Base-by-base conservation (phyloP, 2,797 vertebrate genomes). In the Gallinago solitaria region DNA sequence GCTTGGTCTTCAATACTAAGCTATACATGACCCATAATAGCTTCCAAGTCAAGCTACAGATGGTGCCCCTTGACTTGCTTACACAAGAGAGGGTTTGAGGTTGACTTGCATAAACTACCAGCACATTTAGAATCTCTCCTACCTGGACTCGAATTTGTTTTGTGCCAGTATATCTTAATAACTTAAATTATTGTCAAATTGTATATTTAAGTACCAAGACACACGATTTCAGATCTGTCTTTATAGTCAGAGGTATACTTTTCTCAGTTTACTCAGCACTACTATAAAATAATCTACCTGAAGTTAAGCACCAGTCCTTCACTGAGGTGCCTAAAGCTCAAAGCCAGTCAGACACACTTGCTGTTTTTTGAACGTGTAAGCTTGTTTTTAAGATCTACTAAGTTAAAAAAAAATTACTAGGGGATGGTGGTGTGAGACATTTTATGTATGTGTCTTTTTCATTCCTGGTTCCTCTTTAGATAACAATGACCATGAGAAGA, bases 31-130 rank as follows among this genome's bases (percentile, higher is more conserved):
- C 63, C 70, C 20, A 7, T 15, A 45, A 9, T 47, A 94, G 70
- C 77, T 91, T 89, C 73, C 53, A 87, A 83, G 84, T 63, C 76
- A 75, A 75, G 67, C 69, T 90, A 19, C 91, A 95, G 93, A 96
- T 84, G 80, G 87, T 91, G 83, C 43, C 70, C 89, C 91, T 87
- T 76, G 93, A 81, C 87, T 88, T 59, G 47, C 85, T 93, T 37
- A 67, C 77, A 86, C 87, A 76, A 28, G 45, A 79, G 83, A 60
- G 70, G 89, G 41, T 35, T 70, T 73, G 89, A 63, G 87, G 83
- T 86, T 5, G 0, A 8, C 65, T 70, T 79, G 43, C 30, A 90
- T 45, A 86, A 90, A 89, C 90, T 74, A 70, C 54, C 3, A 5
- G 63, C 53, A 61, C 69, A 12, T 86, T 93, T 67, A 43, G 63